phyloP scores from a whole-genome alignment of 2,888 invertebrate species.

The Bombyx huttoni region DNA sequence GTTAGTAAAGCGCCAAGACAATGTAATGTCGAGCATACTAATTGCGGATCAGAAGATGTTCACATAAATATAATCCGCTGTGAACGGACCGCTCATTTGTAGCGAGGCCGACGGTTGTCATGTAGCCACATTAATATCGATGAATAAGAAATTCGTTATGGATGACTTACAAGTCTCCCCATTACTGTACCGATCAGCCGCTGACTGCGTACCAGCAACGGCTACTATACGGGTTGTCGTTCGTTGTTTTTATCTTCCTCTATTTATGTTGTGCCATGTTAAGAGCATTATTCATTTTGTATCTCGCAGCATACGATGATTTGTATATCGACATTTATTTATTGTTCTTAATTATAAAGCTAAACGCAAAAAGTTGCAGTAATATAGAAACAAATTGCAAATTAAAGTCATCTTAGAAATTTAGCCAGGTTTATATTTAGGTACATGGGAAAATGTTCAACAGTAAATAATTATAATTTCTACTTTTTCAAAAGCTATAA shows the following conservation, averaged over 20 bases:
- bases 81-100: slow-evolving; percentile 65
- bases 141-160: slow-evolving; percentile 72
- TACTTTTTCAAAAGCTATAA: no score
- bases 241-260: slow-evolving; percentile 46
- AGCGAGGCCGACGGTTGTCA: slow-evolving; percentile 60
- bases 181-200: slow-evolving; percentile 48
- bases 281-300: slow-evolving; percentile 16
- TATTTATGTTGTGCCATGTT: slow-evolving; percentile 45
- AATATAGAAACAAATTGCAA: no score
- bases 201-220: slow-evolving; percentile 30
- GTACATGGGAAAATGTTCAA: no score
- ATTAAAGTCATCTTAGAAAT: no score
- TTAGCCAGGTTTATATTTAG: no score
- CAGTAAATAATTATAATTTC: no score
- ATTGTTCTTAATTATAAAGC: background rate
- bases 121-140: slow-evolving; percentile 68
- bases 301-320: background rate
- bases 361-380: no score
- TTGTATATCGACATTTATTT: background rate
- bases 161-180: slow-evolving; percentile 63
- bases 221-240: slow-evolving; percentile 53
- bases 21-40: slow-evolving; percentile 38
- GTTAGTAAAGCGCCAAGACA: slow-evolving; percentile 20
- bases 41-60: slow-evolving; percentile 61
- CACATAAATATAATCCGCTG: slow-evolving; percentile 64